These are phyloP conservation scores for Eristalis tenax DNA, from an alignment of 2,888 invertebrate species.

Conservation along the genomic window DNA sequence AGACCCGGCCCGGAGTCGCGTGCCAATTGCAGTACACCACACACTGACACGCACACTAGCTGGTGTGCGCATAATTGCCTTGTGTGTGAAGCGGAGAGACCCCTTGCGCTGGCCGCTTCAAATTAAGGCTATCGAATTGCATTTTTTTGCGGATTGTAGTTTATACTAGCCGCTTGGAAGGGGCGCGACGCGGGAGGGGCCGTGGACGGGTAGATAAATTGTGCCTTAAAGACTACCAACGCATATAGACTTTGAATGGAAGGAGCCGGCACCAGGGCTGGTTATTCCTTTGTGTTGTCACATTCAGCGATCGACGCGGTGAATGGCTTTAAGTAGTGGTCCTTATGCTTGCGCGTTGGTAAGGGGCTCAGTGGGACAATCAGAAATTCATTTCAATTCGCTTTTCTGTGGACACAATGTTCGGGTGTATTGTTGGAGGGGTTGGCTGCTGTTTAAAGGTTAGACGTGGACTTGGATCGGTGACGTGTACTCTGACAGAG, in stretches of 20 bases:
- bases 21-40: slow-evolving; percentile 67
- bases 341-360: neutral
- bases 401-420: neutral
- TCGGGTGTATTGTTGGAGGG: neutral
- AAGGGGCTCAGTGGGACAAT: neutral
- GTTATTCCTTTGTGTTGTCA: slow-evolving; percentile 56
- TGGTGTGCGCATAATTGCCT: slow-evolving; percentile 1
- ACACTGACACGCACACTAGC: slow-evolving; percentile 6
- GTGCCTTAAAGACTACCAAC: slow-evolving; percentile 41
- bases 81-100: slow-evolving; percentile 21
- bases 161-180: slow-evolving; percentile 5
- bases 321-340: slow-evolving; percentile 4
- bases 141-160: slow-evolving; percentile 57
- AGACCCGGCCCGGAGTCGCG: slow-evolving; percentile 57
- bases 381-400: neutral
- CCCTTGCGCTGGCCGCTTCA: slow-evolving; percentile 10
- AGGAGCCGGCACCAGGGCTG: slow-evolving; percentile 22
- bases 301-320: slow-evolving; percentile 25
- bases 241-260: neutral
- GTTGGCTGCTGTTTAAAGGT: too few species aligned
- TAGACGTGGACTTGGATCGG: too few species aligned
- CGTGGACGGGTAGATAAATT: slow-evolving; percentile 60
- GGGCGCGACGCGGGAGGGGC: slow-evolving; percentile 7
- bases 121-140: slow-evolving; percentile 72
- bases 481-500: too few species aligned